These are phyloP conservation scores for Zapus hudsonius DNA, from an alignment of 2,113 vertebrate species.

Conservation along the genomic window DNA sequence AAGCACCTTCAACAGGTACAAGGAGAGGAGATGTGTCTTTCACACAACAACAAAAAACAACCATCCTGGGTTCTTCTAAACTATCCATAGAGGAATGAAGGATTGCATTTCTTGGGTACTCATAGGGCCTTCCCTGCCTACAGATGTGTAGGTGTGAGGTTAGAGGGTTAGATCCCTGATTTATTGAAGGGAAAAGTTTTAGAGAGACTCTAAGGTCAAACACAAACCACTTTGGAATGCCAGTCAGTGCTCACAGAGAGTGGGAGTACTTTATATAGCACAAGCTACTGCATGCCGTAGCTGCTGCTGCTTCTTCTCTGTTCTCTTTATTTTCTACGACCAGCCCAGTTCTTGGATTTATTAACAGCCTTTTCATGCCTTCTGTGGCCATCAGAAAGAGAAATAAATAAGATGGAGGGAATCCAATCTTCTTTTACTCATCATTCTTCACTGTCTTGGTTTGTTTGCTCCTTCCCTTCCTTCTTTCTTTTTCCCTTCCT, in stretches of 20 bases:
- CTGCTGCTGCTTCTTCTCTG: neutral
- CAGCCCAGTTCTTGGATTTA: conserved; percentile 43
- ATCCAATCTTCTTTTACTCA: conserved; percentile 23
- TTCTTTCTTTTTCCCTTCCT: neutral
- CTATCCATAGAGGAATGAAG: neutral
- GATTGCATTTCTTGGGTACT: neutral
- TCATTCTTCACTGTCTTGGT: conserved; percentile 49
- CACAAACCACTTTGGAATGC: neutral
- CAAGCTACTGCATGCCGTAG: neutral
- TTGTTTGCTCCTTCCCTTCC: neutral
- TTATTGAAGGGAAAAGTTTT: neutral
- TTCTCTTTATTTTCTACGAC: conserved; percentile 41
- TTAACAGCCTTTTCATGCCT: conserved; percentile 55
- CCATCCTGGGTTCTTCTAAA: neutral
- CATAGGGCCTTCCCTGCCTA: neutral
- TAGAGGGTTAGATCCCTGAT: neutral
- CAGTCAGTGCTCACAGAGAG: neutral
- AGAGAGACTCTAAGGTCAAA: neutral
- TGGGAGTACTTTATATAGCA: neutral
- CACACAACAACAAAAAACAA: neutral
- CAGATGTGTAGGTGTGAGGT: neutral
- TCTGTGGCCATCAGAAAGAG: neutral
- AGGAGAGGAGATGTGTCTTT: neutral
- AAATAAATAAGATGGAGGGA: conserved; percentile 49
- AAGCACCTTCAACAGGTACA: neutral